Evolutionary conservation across 2,797 vertebrate species (phyloP).

Genomic region (Myripristis murdjan): DNA sequence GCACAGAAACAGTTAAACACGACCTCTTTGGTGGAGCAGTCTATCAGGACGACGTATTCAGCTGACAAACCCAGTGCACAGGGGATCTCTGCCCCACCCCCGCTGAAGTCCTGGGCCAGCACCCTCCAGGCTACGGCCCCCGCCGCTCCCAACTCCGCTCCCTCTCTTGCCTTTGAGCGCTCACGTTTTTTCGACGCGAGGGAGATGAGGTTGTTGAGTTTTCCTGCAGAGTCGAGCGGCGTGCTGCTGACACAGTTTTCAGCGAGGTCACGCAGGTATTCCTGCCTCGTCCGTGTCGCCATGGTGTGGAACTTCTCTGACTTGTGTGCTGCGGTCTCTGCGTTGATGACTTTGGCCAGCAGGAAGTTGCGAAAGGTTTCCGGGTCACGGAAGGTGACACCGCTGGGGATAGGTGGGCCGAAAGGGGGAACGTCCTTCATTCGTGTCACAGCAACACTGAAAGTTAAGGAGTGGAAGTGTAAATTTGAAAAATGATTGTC

Average conservation of each 20-base stretch:
- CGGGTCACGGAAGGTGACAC: constrained; percentile 89
- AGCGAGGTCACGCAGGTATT: constrained; percentile 93
- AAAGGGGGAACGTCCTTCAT: constrained; percentile 97
- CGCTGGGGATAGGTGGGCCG: constrained; percentile 90
- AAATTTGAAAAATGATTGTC: neutral
- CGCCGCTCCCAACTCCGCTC: constrained; percentile 87
- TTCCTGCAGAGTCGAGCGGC: constrained; percentile 88
- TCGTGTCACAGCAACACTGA: constrained; percentile 93
- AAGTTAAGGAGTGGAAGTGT: neutral
- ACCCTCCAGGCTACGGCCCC: constrained; percentile 92
- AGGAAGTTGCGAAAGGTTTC: constrained; percentile 93
- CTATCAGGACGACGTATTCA: constrained; percentile 89
- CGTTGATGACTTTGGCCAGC: constrained; percentile 95
- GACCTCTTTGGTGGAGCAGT: constrained; percentile 90
- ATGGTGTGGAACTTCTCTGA: constrained; percentile 96
- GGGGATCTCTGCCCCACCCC: constrained; percentile 82
- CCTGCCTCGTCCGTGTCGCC: constrained; percentile 94
- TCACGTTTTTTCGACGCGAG: constrained; percentile 93
- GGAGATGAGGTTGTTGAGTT: constrained; percentile 94
- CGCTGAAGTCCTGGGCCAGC: constrained; percentile 89
- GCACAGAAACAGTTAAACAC: constrained; percentile 95
- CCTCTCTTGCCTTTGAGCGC: constrained; percentile 85
- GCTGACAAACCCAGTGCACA: constrained; percentile 90
- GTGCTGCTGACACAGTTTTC: constrained; percentile 92
- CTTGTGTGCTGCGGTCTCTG: constrained; percentile 94